Percentiles rank a stretch among this genome's conserved stretches.
phyloP scores from a whole-genome alignment of 2,797 vertebrate genomes.

The Hemibagrus guttatus region DNA sequence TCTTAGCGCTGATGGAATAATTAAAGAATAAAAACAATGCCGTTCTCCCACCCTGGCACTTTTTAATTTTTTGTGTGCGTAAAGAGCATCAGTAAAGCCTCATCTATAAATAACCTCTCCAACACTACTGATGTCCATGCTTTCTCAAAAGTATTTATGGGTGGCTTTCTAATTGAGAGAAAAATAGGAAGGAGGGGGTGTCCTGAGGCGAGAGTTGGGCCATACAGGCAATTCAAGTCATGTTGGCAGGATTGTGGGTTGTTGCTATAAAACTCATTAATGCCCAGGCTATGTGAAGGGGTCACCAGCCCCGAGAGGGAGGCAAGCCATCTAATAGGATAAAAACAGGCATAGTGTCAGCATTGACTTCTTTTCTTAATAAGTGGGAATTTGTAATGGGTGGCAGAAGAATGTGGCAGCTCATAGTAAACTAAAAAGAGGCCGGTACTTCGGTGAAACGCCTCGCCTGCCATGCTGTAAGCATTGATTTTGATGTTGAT shows the following conservation, averaged over 20 bases:
- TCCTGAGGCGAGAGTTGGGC: neutral
- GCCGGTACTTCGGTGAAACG: neutral
- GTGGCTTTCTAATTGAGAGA: slow-evolving; percentile 27
- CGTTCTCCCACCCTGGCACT: slow-evolving; percentile 4
- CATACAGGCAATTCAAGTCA: slow-evolving; percentile 21
- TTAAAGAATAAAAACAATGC: slow-evolving; percentile 54
- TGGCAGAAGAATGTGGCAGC: slow-evolving; percentile 13
- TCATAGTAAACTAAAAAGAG: slow-evolving; percentile 18
- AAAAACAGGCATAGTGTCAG: slow-evolving; percentile 36
- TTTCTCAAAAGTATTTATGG: slow-evolving; percentile 17
- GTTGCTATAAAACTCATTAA: slow-evolving; percentile 37
- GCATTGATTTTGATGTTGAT: slow-evolving; percentile 64
- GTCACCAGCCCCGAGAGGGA: slow-evolving; percentile 23
- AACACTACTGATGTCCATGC: neutral
- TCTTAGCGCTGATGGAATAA: slow-evolving; percentile 61
- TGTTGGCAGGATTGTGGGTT: slow-evolving; percentile 11
- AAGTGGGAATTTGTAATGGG: slow-evolving; percentile 34
- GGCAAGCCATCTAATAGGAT: slow-evolving; percentile 32
- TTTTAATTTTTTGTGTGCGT: slow-evolving; percentile 9
- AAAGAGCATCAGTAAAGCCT: slow-evolving; percentile 4
- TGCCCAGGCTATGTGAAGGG: slow-evolving; percentile 24
- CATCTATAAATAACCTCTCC: slow-evolving; percentile 34
- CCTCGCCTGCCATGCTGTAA: slow-evolving; percentile 29
- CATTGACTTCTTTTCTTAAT: slow-evolving; percentile 36
- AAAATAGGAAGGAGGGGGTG: slow-evolving; percentile 12